Percentiles rank a stretch among this genome's conserved stretches.
Evolutionary conservation across 2,113 vertebrate genomes (phyloP).

Genomic region (Vulpes ferrilata): DNA sequence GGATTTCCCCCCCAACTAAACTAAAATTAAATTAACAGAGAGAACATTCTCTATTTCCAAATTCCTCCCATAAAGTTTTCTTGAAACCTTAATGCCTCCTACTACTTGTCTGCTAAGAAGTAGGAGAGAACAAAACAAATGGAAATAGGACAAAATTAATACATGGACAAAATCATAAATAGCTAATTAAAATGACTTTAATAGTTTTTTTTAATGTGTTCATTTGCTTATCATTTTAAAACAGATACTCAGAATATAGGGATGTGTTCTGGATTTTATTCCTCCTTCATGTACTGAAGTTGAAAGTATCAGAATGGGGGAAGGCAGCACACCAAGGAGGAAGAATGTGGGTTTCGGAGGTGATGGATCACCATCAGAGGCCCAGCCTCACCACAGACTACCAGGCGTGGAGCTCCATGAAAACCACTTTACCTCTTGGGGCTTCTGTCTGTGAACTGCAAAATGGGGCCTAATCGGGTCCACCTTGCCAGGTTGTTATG

Average conservation of each 20-base stretch:
- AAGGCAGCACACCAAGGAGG: not conserved
- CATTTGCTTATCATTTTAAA: not conserved
- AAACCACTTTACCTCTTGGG: not conserved
- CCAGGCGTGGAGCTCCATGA: not conserved
- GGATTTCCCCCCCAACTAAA: not conserved
- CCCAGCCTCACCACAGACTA: not conserved
- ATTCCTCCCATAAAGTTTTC: not conserved
- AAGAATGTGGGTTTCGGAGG: not conserved
- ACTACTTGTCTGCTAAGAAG: not conserved
- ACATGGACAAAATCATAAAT: not conserved
- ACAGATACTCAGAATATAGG: not conserved
- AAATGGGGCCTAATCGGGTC: not conserved
- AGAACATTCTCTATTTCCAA: not conserved
- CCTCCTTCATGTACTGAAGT: not conserved
- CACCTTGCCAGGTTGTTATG: too few species aligned
- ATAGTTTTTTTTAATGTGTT: not conserved
- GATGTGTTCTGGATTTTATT: not conserved
- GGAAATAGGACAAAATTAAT: not conserved
- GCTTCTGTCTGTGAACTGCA: not conserved
- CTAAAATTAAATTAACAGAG: slow-evolving; percentile 5
- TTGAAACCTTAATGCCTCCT: not conserved
- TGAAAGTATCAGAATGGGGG: not conserved
- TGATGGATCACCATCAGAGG: fast-evolving
- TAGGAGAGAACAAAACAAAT: not conserved
- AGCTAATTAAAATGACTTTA: not conserved